Evolutionary conservation across 2,113 vertebrate genomes (phyloP).

Genomic region (Poeciliopsis turrubarensis): DNA sequence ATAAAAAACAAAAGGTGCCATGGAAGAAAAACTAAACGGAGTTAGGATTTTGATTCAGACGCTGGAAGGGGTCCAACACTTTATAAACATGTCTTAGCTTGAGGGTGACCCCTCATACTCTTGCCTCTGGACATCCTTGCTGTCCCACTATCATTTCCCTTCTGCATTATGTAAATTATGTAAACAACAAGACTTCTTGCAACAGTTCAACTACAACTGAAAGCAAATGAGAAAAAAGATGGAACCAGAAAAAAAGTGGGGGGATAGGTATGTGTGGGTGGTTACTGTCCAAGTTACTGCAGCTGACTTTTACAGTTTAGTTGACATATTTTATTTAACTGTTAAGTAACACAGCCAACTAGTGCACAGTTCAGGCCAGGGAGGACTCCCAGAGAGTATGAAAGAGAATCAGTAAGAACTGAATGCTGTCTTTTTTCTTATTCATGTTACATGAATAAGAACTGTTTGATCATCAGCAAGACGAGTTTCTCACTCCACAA

Average conservation of each 20-base stretch:
- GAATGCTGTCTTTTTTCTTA: neutral
- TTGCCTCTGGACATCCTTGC: conserved; percentile 44
- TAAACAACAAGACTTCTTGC: conserved; percentile 36
- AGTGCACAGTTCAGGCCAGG: neutral
- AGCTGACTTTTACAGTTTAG: conserved; percentile 29
- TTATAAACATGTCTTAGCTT: conserved; percentile 67
- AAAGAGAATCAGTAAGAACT: neutral
- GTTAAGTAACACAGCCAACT: conserved; percentile 19
- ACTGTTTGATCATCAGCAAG: neutral
- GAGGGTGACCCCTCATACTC: conserved; percentile 42
- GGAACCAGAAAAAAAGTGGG: conserved; percentile 3
- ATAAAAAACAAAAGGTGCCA: neutral
- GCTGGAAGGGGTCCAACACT: conserved; percentile 54
- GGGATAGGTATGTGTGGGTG: conserved; percentile 4
- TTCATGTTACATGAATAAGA: no score
- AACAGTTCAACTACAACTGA: neutral
- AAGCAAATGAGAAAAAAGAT: conserved; percentile 21
- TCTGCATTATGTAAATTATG: conserved; percentile 67
- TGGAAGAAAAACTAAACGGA: conserved; percentile 46
- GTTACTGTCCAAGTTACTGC: conserved; percentile 3
- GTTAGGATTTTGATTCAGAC: conserved; percentile 29
- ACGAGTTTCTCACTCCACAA: neutral
- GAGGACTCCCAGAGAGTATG: neutral
- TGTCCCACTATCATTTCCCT: conserved; percentile 55
- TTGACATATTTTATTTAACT: conserved; percentile 19